Percentiles rank a stretch among this genome's conserved stretches.
phyloP scores from a whole-genome alignment of 2,888 invertebrate species.

The Lycophotia porphyrea region DNA sequence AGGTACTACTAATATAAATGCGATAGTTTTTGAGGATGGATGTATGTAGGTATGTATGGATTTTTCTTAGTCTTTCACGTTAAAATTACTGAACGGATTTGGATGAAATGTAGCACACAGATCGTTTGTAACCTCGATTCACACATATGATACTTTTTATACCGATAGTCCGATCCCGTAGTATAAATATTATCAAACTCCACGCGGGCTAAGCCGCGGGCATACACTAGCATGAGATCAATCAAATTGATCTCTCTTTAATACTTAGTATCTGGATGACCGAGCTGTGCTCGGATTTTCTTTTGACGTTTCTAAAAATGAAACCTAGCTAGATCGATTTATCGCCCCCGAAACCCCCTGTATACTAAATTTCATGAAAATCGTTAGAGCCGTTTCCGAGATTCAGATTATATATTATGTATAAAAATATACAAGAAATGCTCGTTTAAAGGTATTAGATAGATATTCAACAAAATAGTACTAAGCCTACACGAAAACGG shows the following conservation, averaged over 20 bases:
- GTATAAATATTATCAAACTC: background rate
- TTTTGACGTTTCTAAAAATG: too few species aligned
- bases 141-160: background rate
- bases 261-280: too few species aligned
- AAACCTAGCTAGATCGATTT: too few species aligned
- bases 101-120: background rate
- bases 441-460: too few species aligned
- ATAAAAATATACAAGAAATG: too few species aligned
- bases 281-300: too few species aligned
- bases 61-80: background rate
- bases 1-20: background rate
- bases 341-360: too few species aligned
- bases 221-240: background rate
- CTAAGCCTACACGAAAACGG: background rate
- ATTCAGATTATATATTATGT: too few species aligned
- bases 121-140: background rate
- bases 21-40: background rate
- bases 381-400: too few species aligned
- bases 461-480: constrained; percentile 1
- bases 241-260: background rate
- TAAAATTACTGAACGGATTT: background rate
- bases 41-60: too few species aligned
- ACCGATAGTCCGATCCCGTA: too few species aligned
- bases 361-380: too few species aligned
- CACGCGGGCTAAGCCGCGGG: background rate